These are phyloP conservation scores for Wasmannia auropunctata DNA, from an alignment of 1,140 invertebrate genomes.

Conservation along the genomic window DNA sequence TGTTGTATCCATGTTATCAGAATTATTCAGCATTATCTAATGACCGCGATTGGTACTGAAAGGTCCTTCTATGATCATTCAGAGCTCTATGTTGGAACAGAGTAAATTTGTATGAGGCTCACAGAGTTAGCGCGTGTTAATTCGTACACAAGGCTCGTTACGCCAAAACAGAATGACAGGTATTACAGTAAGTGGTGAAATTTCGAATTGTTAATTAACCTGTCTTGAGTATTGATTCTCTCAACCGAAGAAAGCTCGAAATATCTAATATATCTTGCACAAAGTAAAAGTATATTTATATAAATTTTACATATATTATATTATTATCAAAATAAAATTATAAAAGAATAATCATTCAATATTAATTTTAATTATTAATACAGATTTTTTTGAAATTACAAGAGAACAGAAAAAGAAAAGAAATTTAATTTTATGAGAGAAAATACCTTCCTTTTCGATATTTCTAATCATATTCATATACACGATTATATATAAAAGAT, in stretches of 20 bases:
- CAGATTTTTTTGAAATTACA: not conserved
- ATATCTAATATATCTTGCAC: not conserved
- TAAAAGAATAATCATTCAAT: not conserved
- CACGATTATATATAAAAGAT: not conserved
- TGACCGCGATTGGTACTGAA: not conserved
- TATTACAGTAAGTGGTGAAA: conserved; percentile 10
- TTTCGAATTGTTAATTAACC: conserved; percentile 58
- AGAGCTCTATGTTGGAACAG: not conserved
- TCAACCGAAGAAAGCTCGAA: not conserved
- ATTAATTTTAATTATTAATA: not conserved
- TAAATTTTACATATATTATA: not conserved
- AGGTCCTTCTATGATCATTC: not conserved
- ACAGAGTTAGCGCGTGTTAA: conserved; percentile 13
- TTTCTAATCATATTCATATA: not conserved
- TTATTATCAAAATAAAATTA: not conserved
- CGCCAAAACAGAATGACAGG: not conserved
- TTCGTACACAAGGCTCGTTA: conserved; percentile 46
- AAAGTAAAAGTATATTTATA: not conserved
- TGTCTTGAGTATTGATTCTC: conserved; percentile 43
- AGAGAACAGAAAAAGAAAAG: not conserved
- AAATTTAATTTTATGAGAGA: not conserved
- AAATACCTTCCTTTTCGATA: not conserved
- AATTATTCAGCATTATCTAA: not conserved
- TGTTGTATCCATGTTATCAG: not conserved
- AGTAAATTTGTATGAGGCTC: not conserved